phyloP scores from a whole-genome alignment of 1,140 invertebrate genomes.

The Potamilus streckersoni region DNA sequence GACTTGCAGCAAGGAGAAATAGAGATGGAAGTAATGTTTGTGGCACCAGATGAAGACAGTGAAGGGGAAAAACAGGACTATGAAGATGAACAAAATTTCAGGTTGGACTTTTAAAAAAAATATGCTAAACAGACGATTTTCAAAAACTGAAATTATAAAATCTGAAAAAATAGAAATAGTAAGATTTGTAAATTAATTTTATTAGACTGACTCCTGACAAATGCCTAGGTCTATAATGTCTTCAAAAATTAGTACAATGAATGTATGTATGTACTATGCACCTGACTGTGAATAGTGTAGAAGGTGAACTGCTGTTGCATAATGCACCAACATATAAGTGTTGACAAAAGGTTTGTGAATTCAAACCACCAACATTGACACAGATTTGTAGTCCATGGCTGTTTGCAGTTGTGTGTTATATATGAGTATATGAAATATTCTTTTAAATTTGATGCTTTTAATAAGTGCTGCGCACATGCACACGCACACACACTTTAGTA shows the following conservation, averaged over 20 bases:
- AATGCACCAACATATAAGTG: background rate
- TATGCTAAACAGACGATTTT: background rate
- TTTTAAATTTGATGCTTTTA: background rate
- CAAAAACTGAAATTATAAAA: background rate
- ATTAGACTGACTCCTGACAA: background rate
- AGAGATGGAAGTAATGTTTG: constrained; percentile 78
- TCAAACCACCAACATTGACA: no score
- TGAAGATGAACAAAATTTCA: constrained; percentile 67
- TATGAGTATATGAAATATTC: no score
- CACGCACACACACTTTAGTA: no score
- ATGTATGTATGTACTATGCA: background rate
- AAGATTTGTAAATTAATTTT: background rate
- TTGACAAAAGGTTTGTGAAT: no score
- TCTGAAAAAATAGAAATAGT: background rate
- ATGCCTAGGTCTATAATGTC: background rate
- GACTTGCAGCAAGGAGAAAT: constrained; percentile 76
- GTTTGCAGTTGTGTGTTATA: no score
- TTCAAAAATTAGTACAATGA: background rate
- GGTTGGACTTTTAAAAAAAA: constrained; percentile 38
- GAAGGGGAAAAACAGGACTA: constrained; percentile 68
- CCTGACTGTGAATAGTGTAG: background rate
- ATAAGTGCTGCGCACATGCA: background rate
- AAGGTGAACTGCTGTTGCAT: background rate
- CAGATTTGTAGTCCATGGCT: no score
- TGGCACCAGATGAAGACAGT: constrained; percentile 77